Percentiles rank a stretch among this genome's conserved stretches.
Evolutionary conservation across 2,113 vertebrate genomes (phyloP).

Genomic region (Myocastor coypus): DNA sequence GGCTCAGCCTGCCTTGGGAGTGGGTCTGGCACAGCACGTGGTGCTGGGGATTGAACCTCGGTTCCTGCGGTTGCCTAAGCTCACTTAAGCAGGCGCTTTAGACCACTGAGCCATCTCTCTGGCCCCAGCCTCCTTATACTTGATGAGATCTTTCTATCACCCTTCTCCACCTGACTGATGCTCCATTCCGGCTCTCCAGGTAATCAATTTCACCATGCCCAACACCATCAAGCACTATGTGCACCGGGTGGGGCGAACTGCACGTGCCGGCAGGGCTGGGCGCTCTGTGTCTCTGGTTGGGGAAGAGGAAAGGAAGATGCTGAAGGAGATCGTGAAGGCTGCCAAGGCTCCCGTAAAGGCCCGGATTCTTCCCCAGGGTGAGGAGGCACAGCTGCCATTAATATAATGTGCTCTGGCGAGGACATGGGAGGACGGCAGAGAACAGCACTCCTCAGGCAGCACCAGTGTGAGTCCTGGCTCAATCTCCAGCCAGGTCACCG

Average conservation of each 20-base stretch:
- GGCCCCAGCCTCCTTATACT: not conserved
- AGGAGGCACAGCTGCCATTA: not conserved
- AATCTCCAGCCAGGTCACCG: not conserved
- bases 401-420: not conserved
- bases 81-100: no score
- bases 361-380: slow-evolving; percentile 95
- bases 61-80: no score
- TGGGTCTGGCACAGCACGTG: no score
- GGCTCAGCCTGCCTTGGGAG: no score
- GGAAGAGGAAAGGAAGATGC: slow-evolving; percentile 95
- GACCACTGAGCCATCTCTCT: no score
- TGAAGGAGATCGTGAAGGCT: slow-evolving; percentile 96
- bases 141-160: not conserved
- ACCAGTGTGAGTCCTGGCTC: not conserved
- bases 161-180: not conserved
- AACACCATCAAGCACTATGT: slow-evolving; percentile 97
- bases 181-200: slow-evolving; percentile 83
- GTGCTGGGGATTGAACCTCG: no score
- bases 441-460: not conserved
- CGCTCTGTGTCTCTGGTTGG: slow-evolving; percentile 97
- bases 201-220: slow-evolving; percentile 99
- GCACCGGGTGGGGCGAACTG: slow-evolving; percentile 96
- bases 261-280: slow-evolving; percentile 93
- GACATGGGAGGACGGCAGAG: not conserved
- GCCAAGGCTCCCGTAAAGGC: slow-evolving; percentile 95